A percentile compares a stretch with the other conserved stretches of the same genome.
These are phyloP conservation scores for Drosophila fulvimacula DNA, from an alignment of 2,888 invertebrate species.

Conservation along the genomic window DNA sequence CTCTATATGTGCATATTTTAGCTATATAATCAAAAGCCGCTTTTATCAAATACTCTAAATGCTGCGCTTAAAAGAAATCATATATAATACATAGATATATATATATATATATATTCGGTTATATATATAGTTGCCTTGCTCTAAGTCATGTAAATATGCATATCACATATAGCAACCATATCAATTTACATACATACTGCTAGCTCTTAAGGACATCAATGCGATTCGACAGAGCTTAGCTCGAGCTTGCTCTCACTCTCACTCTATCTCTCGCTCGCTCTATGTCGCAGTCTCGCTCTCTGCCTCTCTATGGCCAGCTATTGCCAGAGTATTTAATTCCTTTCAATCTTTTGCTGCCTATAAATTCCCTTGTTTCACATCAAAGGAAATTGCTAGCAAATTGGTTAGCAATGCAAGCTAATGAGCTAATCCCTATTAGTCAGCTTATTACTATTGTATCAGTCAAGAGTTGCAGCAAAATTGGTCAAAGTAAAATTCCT, in stretches of 20 bases:
- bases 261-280: neutral
- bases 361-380: no score
- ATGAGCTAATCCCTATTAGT: no score
- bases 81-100: neutral
- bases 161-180: conserved; percentile 6
- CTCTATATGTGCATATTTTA: conserved; percentile 14
- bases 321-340: no score
- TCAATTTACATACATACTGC: neutral
- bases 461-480: no score
- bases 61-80: conserved; percentile 21
- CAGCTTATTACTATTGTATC: no score
- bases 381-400: no score
- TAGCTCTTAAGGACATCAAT: conserved; percentile 10
- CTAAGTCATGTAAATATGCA: conserved; percentile 15
- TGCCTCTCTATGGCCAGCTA: neutral
- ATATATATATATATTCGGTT: neutral
- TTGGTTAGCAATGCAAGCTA: no score
- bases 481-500: no score
- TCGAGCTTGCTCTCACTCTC: neutral
- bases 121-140: conserved; percentile 2
- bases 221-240: neutral
- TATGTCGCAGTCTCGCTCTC: neutral
- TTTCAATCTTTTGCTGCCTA: no score
- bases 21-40: conserved; percentile 23
- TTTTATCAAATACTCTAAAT: conserved; percentile 17